Evolutionary conservation across 2,113 vertebrate genomes (phyloP).

Genomic region (Electrona antarctica): DNA sequence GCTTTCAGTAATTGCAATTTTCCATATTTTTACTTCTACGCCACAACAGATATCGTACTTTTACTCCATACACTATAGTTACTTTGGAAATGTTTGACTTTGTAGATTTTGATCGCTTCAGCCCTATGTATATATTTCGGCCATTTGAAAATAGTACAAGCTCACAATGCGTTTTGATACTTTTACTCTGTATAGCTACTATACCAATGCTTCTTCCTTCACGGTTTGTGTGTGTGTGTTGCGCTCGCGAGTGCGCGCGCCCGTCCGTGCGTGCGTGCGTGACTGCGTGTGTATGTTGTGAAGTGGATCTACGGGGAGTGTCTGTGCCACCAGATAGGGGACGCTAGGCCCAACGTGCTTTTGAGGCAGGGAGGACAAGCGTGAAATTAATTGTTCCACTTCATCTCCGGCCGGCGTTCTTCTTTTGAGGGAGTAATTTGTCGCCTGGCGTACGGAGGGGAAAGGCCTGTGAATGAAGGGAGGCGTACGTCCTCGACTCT

Average conservation of each 20-base stretch:
- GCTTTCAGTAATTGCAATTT: too few relatives aligned
- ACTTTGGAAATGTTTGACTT: too few relatives aligned
- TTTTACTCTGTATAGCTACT: too few relatives aligned
- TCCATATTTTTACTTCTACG: too few relatives aligned
- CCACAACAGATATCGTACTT: too few relatives aligned
- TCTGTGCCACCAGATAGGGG: constrained; percentile 85
- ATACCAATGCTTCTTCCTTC: too few relatives aligned
- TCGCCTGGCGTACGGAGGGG: constrained; percentile 72
- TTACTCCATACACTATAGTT: too few relatives aligned
- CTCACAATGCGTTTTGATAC: too few relatives aligned
- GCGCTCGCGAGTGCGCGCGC: constrained; percentile 21
- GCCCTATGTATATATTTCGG: too few relatives aligned
- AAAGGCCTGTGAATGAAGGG: constrained; percentile 53
- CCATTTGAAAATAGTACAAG: too few relatives aligned
- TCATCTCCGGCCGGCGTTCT: constrained; percentile 87
- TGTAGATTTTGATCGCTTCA: too few relatives aligned
- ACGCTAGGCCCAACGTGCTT: constrained; percentile 89
- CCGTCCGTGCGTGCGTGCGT: constrained; percentile 20
- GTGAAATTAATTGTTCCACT: constrained; percentile 99
- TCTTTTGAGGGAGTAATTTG: constrained; percentile 92
- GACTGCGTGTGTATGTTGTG: constrained; percentile 31
- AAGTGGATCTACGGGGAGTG: constrained; percentile 64
- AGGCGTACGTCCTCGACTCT: constrained; percentile 46
- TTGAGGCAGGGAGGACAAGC: constrained; percentile 92
- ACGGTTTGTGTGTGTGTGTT: background rate